Base-by-base conservation (phyloP, 2,797 vertebrate species). In the Chiroxiphia lanceolata region DNA sequence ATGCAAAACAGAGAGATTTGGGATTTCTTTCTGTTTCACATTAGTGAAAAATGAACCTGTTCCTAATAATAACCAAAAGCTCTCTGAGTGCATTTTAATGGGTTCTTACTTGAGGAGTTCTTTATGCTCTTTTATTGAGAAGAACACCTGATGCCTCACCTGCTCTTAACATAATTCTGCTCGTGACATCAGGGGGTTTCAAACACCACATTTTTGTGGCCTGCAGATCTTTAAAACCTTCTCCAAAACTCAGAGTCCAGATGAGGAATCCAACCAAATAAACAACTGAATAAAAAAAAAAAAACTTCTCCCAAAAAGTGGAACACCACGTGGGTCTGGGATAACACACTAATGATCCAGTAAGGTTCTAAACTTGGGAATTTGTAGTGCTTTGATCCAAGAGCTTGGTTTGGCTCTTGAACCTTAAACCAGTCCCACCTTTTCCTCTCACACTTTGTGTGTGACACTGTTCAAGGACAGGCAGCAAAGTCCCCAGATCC, bases 271-370 rank as follows among this genome's bases (percentile, higher is more conserved):
- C 17, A 87, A 27, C 1, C 3, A 61, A 91, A 59, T 6, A 15
- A 0, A 3, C 6, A 53, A 29, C 51, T 31, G 29, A 31, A 67
- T 16, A 8, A 36, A 67, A 36, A 65, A 91, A 65, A 91, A 63
- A 2, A 2, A 64, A 7, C 1, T 47, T 71, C 45, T 60, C 48
- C 44, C 34, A 19, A 44, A 13, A 56, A 40, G 3, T 6, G 6
- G 6, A 31, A 38, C 2, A 18, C 0, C 2, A 1, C 0, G 0
- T 31, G 47, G 31, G 3, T 20, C 25, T n/a, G 23, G 14, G 10
- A 34, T 61, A 15, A 10, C 20, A n/a, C 0, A 0, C 31, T 38
- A 8, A 40, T 26, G 11, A 50, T 59, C 16, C 48, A 27, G 12
- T 20, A 25, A 53, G 8, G 10, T 45, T 42, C 38, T 26, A 13